Evolutionary conservation across 2,888 invertebrate species (phyloP), one percentile per base, ranked within the genome.

Genomic region (Gisinianus flammeolus): DNA sequence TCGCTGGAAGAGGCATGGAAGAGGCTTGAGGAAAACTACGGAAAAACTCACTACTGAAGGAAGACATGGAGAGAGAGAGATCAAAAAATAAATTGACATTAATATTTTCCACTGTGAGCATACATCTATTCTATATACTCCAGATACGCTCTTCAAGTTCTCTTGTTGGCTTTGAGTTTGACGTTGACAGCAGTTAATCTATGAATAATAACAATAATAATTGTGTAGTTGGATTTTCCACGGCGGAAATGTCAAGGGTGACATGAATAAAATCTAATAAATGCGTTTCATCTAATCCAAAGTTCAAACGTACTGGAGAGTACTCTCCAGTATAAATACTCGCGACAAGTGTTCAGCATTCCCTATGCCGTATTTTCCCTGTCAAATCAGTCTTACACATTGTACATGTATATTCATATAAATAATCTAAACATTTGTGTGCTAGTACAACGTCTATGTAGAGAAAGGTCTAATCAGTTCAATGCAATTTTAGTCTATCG

Each of bases 231-330:
- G 3, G 28, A 62, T 6, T 26, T 62, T 26, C 26, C 62, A 62
- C 16, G 8, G 16, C 44, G 24, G 22, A 54, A 54, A 70, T 70
- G 54, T 70, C 70, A 54, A 54, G 70, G 70, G 70, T 54, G 54
- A 54, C 30, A 70, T 70, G 54, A 70, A 54, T 70, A 54, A 69
- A 70, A 44, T 70, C 54, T 16, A 22, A 44, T 68, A 68, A 68
- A 35, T 68, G 62, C 44, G 6, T 28, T 67, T 33, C 67, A 67
- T 67, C 33, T 67, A 67, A 64, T 64, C 54, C 54, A 26, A 58
- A 64, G 16, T 64, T 22, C n/a, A n/a, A n/a, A n/a, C n/a, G n/a
- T n/a, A n/a, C n/a, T n/a, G 62, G 62, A 4, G 5, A 16, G 26
- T 26, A 26, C 16, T 44, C 44, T 44, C 44, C 16, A 6, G 8